Evolutionary conservation across 2,113 vertebrate species (phyloP).

Genomic region (Stictonetta naevosa): DNA sequence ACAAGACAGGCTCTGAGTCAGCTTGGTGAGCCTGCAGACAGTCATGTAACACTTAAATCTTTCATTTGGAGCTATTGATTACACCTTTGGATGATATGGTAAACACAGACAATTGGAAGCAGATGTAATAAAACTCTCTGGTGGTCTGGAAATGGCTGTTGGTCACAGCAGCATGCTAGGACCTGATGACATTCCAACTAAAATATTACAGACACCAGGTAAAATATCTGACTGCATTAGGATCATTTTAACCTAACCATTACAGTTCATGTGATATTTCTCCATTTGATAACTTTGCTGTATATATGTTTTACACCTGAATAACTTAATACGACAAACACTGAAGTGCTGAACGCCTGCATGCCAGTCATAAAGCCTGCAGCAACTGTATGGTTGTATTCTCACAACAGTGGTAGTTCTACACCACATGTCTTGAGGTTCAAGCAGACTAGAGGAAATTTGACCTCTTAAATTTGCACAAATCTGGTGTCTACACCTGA

Average conservation of each 20-base stretch:
- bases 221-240: not conserved
- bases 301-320: not conserved
- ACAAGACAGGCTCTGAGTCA: not conserved
- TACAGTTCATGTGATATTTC: not conserved
- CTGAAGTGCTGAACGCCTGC: not conserved
- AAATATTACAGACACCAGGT: not conserved
- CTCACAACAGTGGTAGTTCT: not conserved
- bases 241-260: not conserved
- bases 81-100: not conserved
- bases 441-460: not conserved
- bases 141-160: not conserved
- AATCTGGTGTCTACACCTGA: not conserved
- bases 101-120: not conserved
- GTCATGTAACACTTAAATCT: not conserved
- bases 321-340: not conserved
- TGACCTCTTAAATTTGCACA: not conserved
- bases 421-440: no score
- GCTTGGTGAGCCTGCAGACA: not conserved
- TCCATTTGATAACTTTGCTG: not conserved
- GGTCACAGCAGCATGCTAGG: not conserved
- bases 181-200: not conserved
- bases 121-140: not conserved
- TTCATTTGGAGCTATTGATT: not conserved
- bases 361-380: not conserved
- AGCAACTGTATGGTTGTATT: not conserved